Evolutionary conservation across 2,888 invertebrate species (phyloP), one percentile per base, ranked within the genome.

Genomic region (Conchocele bisecta): DNA sequence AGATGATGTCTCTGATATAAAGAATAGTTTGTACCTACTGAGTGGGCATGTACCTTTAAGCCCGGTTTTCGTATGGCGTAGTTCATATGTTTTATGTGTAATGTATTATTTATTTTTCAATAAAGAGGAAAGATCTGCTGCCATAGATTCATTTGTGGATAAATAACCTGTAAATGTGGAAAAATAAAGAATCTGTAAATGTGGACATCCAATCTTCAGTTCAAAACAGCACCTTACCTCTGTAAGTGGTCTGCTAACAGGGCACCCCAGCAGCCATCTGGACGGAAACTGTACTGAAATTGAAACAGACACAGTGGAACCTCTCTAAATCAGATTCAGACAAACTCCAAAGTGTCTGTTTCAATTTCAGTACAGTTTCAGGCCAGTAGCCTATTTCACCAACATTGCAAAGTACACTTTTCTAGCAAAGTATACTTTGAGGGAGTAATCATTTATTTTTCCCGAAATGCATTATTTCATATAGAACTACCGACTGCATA

Each of bases 231-330:
- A 6, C 26, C 46, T 41, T 82, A 88, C 88, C 88, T 85, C 73
- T 85, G 85, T n/a, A 88, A 60, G 53, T 77, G 59, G 61, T 90
- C 84, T n/a, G 89, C 83, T 9, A 89, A 64, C 33, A 88, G 67
- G 9, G 88, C 69, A 13, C 84, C 88, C 89, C 89, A 90, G 41
- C 86, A 85, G 1, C 89, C 89, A 71, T 88, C 85, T 29, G 69
- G 44, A 50, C 83, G 83, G 64, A 81, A 87, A 42, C 86, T 78
- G 60, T 66, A 82, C 88, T 89, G 77, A n/a, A 83, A 84, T 20
- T n/a, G 33, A 53, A 73, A 29, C 44, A 61, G 26, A 60, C 35
- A 44, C 13, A 20, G 22, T 20, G 13, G 20, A 9, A 11, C 31
- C 9, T 22, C n/a, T 28, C 28, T 50, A 20, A n/a, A 44, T 13